Conservation (phyloP, 2,797 vertebrate genomes). For the Mormyrus proboscirostris region DNA sequence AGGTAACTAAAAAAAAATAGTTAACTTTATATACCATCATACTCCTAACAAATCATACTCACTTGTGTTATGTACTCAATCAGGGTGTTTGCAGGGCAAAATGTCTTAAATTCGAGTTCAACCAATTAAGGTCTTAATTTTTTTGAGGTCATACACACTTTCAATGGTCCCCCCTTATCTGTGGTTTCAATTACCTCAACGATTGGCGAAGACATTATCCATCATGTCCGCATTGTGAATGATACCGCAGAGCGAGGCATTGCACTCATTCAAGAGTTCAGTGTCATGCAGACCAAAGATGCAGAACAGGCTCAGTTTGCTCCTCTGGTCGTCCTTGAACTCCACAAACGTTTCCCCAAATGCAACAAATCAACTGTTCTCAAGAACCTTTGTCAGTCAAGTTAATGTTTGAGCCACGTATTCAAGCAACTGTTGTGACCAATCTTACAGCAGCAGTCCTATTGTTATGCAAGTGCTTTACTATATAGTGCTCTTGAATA, state of each 20-base stretch:
- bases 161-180: neutral
- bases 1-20: neutral
- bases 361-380: neutral
- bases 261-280: neutral
- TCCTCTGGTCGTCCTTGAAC: neutral
- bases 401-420: neutral
- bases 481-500: neutral
- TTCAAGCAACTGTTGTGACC: neutral
- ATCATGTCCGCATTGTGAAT: neutral
- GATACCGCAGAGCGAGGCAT: no score
- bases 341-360: neutral
- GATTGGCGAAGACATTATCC: neutral
- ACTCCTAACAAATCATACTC: neutral
- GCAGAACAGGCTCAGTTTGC: neutral
- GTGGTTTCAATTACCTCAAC: neutral
- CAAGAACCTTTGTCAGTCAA: neutral
- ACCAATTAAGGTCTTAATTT: neutral
- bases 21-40: neutral
- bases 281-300: neutral
- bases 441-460: neutral
- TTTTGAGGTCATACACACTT: neutral
- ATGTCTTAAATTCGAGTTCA: neutral
- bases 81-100: neutral
- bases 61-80: neutral
- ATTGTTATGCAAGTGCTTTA: neutral